Evolutionary conservation across 2,113 vertebrate genomes (phyloP), one percentile per base, ranked within the genome.

Genomic region (Tenebrosternarchus preto): DNA sequence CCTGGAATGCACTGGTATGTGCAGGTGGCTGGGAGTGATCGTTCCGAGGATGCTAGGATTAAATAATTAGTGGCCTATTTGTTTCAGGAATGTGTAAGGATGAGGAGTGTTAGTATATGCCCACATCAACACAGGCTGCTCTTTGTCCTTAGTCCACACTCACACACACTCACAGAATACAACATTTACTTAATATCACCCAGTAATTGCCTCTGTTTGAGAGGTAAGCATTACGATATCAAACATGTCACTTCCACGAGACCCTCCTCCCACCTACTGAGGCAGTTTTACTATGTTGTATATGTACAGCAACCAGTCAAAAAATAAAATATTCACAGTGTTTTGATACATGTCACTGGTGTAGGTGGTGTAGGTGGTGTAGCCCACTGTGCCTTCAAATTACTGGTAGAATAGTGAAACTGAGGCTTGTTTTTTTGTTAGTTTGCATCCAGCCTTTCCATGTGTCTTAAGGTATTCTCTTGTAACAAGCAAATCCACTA

Each of bases 51-150:
- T 63, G 56, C 67, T 71, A 70, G 60, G 67, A 79, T 56, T 61
- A 50, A 56, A 79, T 71, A 79, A 71, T 79, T 60, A 71, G 55
- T 53, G 17, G 61, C 67, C 19, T 66, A 60, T 79, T 79, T 71
- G 69, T 71, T 71, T 78, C 66, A 59, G 55, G 66, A 78, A 70
- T 78, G 31, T 78, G 24, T 78, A 29, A 60, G 67, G 59, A 78
- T 61, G 33, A 16, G 43, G 77, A 25, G 19, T 25, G 17, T 22
- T 36, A 20, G 67, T 19, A n/a, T n/a, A n/a, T n/a, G n/a, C n/a
- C 57, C 50, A 50, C 43, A 50, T 50, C 12, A 12, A 50, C 43
- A 50, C 36, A 67, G 64, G 36, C 3, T 1, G 19, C 17, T 39
- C 17, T 20, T 20, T 67, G 19, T 67, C 6, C 64, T 64, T 27